These are phyloP conservation scores for Hypercompe scribonia DNA, from an alignment of 2,888 invertebrate species.

Conservation along the genomic window DNA sequence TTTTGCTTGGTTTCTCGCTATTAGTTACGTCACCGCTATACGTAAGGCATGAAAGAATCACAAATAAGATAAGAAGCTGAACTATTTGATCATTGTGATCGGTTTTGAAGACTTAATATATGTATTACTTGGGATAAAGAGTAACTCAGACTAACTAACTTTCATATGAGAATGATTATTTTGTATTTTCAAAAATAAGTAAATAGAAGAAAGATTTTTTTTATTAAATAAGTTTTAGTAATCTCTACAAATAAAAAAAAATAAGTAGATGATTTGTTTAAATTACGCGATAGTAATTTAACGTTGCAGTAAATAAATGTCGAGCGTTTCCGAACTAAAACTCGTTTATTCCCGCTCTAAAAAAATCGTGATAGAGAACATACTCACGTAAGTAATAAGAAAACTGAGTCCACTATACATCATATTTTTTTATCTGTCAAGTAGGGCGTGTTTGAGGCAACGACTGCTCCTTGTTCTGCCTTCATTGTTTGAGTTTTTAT, in stretches of 20 bases:
- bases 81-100: no score
- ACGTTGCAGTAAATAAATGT: neutral
- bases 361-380: constrained; percentile 60
- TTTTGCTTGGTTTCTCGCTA: no score
- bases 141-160: neutral
- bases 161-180: neutral
- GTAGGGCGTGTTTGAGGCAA: constrained; percentile 75
- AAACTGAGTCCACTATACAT: constrained; percentile 67
- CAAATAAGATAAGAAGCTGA: no score
- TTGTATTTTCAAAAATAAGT: neutral
- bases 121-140: neutral
- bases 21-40: no score
- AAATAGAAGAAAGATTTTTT: neutral
- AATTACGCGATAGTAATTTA: neutral
- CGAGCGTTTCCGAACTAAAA: no score
- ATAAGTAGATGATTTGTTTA: neutral
- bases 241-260: no score
- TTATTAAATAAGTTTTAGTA: no score
- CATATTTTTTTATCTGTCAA: constrained; percentile 71
- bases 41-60: no score
- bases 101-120: no score
- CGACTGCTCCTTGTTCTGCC: constrained; percentile 70
- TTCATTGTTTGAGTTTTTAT: constrained; percentile 83
- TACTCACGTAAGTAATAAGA: constrained; percentile 58
- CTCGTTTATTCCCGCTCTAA: constrained; percentile 19